Percentiles rank a stretch among this genome's conserved stretches.
These are phyloP conservation scores for Seriola aureovittata DNA, from an alignment of 2,113 vertebrate genomes.

Conservation along the genomic window DNA sequence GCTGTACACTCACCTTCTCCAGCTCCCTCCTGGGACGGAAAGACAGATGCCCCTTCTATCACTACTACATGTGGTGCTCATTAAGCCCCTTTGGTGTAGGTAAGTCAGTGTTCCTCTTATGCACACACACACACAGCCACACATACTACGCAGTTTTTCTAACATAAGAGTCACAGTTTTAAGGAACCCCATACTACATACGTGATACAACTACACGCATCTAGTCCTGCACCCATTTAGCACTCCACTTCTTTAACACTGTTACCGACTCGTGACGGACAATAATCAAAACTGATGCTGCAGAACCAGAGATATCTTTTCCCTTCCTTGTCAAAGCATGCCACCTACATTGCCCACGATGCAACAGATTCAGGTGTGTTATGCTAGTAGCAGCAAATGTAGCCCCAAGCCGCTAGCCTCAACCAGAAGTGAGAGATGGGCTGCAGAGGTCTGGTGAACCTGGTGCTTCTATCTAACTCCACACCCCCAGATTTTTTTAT, in stretches of 20 bases:
- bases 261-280: background rate
- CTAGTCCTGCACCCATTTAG: too few species aligned
- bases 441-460: background rate
- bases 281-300: too few species aligned
- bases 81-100: slow-evolving; percentile 40
- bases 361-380: background rate
- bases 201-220: too few species aligned
- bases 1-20: slow-evolving; percentile 45
- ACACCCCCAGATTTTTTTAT: background rate
- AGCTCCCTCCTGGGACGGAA: slow-evolving; percentile 51
- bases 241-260: too few species aligned
- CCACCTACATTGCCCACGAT: background rate
- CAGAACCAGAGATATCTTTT: background rate
- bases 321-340: background rate
- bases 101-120: slow-evolving; percentile 8
- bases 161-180: background rate
- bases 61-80: slow-evolving; percentile 32
- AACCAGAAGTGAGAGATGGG: background rate
- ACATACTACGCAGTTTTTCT: background rate
- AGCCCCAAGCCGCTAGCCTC: background rate
- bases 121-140: background rate
- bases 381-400: background rate
- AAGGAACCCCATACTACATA: background rate
- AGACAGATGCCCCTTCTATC: slow-evolving; percentile 45
- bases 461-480: background rate